Conservation (phyloP, 2,888 invertebrate species). For the Drosophila suboccidentalis region DNA sequence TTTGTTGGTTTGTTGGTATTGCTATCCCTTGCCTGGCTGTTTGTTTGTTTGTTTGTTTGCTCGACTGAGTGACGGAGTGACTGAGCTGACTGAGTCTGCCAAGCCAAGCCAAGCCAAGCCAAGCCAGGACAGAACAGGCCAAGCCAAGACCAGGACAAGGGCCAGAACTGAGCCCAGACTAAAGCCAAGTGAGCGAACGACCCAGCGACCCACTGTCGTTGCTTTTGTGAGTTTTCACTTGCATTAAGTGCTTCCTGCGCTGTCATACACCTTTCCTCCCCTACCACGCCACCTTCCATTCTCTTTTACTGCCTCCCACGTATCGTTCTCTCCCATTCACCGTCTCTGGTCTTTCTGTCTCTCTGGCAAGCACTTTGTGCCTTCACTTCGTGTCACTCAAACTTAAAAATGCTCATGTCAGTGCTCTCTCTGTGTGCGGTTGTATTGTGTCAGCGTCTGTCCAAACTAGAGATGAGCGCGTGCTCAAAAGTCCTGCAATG, state of each 20-base stretch:
- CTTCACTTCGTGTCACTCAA: constrained; percentile 74
- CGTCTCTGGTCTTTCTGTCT: not conserved
- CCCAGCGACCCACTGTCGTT: constrained; percentile 66
- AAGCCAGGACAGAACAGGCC: constrained; percentile 12
- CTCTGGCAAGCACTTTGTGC: constrained; percentile 68
- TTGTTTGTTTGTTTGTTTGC: constrained; percentile 62
- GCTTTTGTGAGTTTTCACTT: constrained; percentile 70
- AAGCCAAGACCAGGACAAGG: constrained; percentile 12
- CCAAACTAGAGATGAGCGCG: constrained; percentile 8
- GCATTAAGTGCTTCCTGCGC: constrained; percentile 75
- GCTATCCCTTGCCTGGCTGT: constrained; percentile 36
- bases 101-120: constrained; percentile 18
- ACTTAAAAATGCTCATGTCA: constrained; percentile 70
- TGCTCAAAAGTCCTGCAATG: not conserved
- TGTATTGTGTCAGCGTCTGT: not conserved
- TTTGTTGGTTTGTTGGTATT: constrained; percentile 15
- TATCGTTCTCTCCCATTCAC: not conserved
- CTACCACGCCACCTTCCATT: not conserved
- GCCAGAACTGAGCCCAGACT: constrained; percentile 12
- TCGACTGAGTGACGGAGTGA: constrained; percentile 64
- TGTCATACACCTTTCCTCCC: constrained; percentile 22
- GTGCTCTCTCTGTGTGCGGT: constrained; percentile 30
- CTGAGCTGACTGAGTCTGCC: constrained; percentile 39
- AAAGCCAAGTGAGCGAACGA: constrained; percentile 28
- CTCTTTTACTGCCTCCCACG: not conserved